These are phyloP conservation scores for Glaucidium brasilianum DNA, from an alignment of 2,113 vertebrate genomes.

Conservation along the genomic window DNA sequence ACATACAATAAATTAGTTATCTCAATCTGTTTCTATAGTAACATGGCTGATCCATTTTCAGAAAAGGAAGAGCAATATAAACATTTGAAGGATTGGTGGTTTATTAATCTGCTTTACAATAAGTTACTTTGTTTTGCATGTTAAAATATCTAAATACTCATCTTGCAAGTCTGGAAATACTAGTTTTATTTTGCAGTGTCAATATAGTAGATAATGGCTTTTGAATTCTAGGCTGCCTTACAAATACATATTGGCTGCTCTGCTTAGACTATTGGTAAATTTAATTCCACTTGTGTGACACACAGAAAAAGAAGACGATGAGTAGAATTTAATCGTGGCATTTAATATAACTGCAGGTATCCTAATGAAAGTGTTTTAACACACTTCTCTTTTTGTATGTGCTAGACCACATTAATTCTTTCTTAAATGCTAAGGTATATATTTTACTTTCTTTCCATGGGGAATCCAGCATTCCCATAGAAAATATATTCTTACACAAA, in stretches of 20 bases:
- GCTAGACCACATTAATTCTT: background rate
- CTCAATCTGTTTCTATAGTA: constrained; percentile 23
- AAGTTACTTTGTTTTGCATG: background rate
- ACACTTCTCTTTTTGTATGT: background rate
- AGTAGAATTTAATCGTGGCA: constrained; percentile 7
- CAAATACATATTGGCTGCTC: background rate
- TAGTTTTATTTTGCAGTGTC: background rate
- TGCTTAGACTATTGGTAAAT: background rate
- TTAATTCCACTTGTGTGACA: constrained; percentile 18
- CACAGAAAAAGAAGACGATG: background rate
- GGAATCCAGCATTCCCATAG: background rate
- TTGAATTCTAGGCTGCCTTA: background rate
- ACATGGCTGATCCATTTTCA: constrained; percentile 13
- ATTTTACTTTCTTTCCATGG: background rate
- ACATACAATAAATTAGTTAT: background rate
- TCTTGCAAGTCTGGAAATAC: background rate
- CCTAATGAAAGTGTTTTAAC: constrained; percentile 1
- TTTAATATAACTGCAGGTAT: background rate
- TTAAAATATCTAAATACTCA: background rate
- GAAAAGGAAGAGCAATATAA: constrained; percentile 27
- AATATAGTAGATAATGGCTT: background rate
- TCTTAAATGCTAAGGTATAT: background rate
- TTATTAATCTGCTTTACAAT: background rate
- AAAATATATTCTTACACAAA: background rate
- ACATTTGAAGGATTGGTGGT: background rate